These are phyloP conservation scores for Drosophila multiciliata DNA, from an alignment of 2,888 invertebrate genomes.

Conservation along the genomic window DNA sequence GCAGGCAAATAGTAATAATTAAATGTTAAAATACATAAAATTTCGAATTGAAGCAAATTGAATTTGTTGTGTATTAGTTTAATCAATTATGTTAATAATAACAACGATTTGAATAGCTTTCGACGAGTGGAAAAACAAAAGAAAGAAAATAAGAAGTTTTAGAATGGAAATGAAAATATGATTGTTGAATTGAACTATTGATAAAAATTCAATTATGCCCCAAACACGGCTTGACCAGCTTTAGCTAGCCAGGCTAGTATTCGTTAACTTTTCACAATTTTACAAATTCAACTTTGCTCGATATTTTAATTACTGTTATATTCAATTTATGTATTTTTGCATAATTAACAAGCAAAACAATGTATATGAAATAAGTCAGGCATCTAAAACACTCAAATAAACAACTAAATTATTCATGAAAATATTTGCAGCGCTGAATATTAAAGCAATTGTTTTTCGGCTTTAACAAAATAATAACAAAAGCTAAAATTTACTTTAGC, in stretches of 20 bases:
- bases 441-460: constrained; percentile 29
- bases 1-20: constrained; percentile 1
- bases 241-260: neutral
- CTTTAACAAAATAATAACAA: constrained; percentile 28
- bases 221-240: neutral
- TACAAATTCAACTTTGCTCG: neutral
- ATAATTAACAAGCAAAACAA: neutral
- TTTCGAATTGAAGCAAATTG: neutral
- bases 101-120: neutral
- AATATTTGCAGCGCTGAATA: constrained; percentile 14
- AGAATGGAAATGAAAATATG: neutral
- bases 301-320: neutral
- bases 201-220: neutral
- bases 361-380: neutral
- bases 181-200: neutral
- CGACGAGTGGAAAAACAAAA: neutral
- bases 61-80: neutral
- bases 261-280: neutral
- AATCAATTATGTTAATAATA: neutral
- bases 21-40: neutral
- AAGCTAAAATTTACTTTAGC: constrained; percentile 27
- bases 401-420: neutral
- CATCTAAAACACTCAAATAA: neutral
- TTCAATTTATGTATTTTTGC: neutral
- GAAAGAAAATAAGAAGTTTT: neutral